Base-by-base conservation (phyloP, 92 coral and sea anemone species). In the Isaurus tuberculatus region DNA sequence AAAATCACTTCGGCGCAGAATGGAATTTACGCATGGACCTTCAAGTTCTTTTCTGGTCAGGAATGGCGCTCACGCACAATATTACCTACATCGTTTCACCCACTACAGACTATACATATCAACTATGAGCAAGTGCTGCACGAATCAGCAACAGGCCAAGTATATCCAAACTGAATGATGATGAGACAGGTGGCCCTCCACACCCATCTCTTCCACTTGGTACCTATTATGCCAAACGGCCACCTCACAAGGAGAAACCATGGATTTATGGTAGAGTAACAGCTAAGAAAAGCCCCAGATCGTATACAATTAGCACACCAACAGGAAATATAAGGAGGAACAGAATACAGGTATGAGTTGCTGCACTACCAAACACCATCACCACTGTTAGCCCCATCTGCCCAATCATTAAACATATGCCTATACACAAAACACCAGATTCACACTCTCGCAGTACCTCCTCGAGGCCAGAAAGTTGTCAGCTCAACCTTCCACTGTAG, bases 361-460 rank as follows among this genome's bases (percentile, higher is more conserved):
- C 86, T 36, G 79, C 79, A 29, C 79, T 70, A 70, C 79, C 86
- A 34, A 69, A 69, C 74, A 33, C 49, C 46, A 30, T 68, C 32
- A 70, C 80, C 34, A 14, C 48, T 33, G 48, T n/a, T 14, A 69
- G 74, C 27, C 40, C 70, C 20, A 28, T 65, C 70, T 37, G 40
- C 16, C 40, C 70, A 65, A 37, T 65, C 37, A 65, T 65, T 28
- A 13, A 13, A 1, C 70, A 65, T 65, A 32, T n/a, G 0, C 70
- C 70, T 15, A 40, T 4, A 65, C 40, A 28, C 40, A 31, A 65
- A 65, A 65, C 26, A 16, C 70, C 70, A 65, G 36, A 27, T 65
- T 20, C 84, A 58, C 44, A 30, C 65, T 14, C 3, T 36, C 3
- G 42, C 42, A 36, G 42, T 3, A 36, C 42, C 7, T 3, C 42